These are phyloP conservation scores for Sparidentex hasta DNA, from an alignment of 2,797 vertebrate species.

Conservation along the genomic window DNA sequence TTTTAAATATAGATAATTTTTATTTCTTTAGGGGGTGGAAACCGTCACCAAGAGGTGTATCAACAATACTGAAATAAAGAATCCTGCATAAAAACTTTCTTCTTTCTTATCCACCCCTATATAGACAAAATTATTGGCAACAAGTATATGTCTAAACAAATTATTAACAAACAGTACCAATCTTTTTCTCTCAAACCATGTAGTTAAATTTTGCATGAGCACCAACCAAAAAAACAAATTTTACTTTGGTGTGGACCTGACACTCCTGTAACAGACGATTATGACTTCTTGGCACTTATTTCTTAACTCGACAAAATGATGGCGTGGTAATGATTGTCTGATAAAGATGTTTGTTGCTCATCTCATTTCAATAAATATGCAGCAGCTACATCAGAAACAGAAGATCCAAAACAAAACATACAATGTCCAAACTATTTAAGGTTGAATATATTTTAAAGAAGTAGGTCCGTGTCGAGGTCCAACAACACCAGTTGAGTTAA, in stretches of 20 bases:
- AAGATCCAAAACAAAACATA: constrained; percentile 42
- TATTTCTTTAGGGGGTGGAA: constrained; percentile 38
- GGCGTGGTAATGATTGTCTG: neutral
- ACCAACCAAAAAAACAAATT: neutral
- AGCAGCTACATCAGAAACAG: constrained; percentile 52
- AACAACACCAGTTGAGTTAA: constrained; percentile 27
- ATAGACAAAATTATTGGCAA: neutral
- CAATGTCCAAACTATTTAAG: constrained; percentile 25
- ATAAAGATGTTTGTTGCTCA: constrained; percentile 11
- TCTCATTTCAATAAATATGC: constrained; percentile 78
- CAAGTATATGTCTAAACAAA: constrained; percentile 13
- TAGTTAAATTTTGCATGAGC: neutral
- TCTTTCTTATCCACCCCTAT: neutral
- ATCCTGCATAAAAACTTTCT: constrained; percentile 2
- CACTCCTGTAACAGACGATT: constrained; percentile 22
- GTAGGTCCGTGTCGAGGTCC: neutral
- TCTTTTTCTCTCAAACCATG: constrained; percentile 7
- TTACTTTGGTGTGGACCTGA: constrained; percentile 43
- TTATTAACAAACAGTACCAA: constrained; percentile 22
- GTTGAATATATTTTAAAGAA: constrained; percentile 23
- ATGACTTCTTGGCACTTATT: constrained; percentile 53
- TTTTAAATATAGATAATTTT: constrained; percentile 28
- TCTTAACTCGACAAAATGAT: constrained; percentile 24
- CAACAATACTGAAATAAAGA: constrained; percentile 16
- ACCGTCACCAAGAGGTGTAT: constrained; percentile 10